Base-by-base conservation (phyloP, 1,140 invertebrate genomes). In the Phocides pigmalion region DNA sequence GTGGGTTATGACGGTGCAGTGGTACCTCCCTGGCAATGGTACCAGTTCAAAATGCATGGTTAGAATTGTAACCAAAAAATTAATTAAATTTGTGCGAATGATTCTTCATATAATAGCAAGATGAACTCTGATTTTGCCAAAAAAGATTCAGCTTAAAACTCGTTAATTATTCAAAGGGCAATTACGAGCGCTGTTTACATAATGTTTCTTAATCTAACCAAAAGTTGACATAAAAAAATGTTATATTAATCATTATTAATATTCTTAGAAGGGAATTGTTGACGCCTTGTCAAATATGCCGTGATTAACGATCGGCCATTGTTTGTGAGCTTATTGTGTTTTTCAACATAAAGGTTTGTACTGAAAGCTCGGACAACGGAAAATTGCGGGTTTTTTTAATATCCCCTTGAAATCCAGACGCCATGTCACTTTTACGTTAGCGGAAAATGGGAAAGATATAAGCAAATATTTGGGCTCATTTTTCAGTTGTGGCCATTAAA, bases 401-500 rank as follows among this genome's bases (percentile, higher is more conserved):
- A 75, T 78, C 72, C 68, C 66, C 59, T 72, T 66, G 62, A 75
- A 75, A 74, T 66, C 62, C 65, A 44, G 69, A 71, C 72, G 41
- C 61, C 72, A 42, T 67, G 75, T 78, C 75, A 78, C 72, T 74
- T 76, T 70, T 62, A 42, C 53, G 62, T 74, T 68, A 56, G 53
- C 17, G 39, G 11, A 42, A 78, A 78, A 78, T 72, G 70, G 64
- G 41, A 64, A 67, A 75, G 72, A 78, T 75, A 71, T 75, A 78
- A 70, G 72, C 70, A 78, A 78, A 78, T 75, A 75, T 75, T 78
- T 78, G 61, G 51, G 70, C 50, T 69, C 72, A 74, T 75, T 75
- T 78, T 72, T 77, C 72, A 70, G 53, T 42, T 50, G 49, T 9
- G 70, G 75, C 69, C 68, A 68, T 11, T 8, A 65, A 44, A 58